Percentiles rank a stretch among this genome's conserved stretches.
Conservation (phyloP, 2,888 invertebrate species). For the Molorchus minor region DNA sequence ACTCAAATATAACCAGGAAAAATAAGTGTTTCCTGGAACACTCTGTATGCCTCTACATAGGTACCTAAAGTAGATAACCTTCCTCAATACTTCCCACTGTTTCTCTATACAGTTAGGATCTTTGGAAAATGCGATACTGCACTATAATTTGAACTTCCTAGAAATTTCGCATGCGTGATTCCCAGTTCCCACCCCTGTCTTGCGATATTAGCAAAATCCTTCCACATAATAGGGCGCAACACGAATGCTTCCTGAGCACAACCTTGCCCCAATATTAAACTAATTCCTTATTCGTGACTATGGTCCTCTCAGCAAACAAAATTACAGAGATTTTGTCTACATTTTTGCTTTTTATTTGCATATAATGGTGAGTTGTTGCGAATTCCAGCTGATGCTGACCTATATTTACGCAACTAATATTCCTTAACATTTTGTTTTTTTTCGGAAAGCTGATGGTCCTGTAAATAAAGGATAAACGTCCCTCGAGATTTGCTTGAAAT, state of each 20-base stretch:
- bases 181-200: conserved; percentile 38
- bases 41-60: too few relatives aligned
- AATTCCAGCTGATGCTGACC: conserved; percentile 31
- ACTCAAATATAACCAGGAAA: too few relatives aligned
- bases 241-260: conserved; percentile 37
- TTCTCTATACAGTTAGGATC: too few relatives aligned
- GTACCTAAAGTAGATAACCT: too few relatives aligned
- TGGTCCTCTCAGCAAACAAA: conserved; percentile 26
- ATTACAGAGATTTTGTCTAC: conserved; percentile 15
- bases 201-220: conserved; percentile 18
- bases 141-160: conserved; percentile 39
- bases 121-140: too few relatives aligned
- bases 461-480: too few relatives aligned
- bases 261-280: conserved; percentile 28
- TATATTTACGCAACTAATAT: conserved; percentile 31
- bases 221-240: conserved; percentile 31
- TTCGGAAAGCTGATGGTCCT: conserved; percentile 19
- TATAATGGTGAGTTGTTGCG: conserved; percentile 23
- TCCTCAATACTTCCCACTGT: too few relatives aligned
- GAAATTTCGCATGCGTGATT: conserved; percentile 39
- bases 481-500: conserved; percentile 21
- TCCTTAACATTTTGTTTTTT: conserved; percentile 5
- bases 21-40: too few relatives aligned
- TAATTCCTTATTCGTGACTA: conserved; percentile 32
- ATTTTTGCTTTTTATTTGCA: conserved; percentile 30